These are phyloP conservation scores for Lucifuga dentata DNA, from an alignment of 2,113 vertebrate genomes.

Conservation along the genomic window DNA sequence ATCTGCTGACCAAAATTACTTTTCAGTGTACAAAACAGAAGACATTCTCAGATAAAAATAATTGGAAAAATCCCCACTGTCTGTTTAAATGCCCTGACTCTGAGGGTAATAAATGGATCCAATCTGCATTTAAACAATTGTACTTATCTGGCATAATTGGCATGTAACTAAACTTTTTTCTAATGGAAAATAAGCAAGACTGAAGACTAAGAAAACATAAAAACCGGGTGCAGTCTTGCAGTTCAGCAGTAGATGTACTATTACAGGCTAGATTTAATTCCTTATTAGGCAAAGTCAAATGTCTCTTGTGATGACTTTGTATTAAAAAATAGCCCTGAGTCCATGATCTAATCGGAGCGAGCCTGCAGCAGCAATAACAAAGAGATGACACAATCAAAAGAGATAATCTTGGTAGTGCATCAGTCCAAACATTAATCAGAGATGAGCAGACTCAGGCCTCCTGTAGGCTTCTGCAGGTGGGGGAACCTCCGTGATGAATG, in stretches of 20 bases:
- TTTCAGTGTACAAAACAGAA: conserved; percentile 58
- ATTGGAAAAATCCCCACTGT: conserved; percentile 70
- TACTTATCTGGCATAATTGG: conserved; percentile 53
- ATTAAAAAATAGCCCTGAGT: conserved; percentile 43
- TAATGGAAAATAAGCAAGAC: conserved; percentile 41
- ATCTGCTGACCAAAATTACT: conserved; percentile 71
- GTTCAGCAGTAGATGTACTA: conserved; percentile 23
- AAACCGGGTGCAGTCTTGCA: conserved; percentile 4
- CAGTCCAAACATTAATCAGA: conserved; percentile 70
- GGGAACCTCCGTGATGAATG: conserved; percentile 64
- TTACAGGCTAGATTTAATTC: conserved; percentile 41
- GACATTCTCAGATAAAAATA: conserved; percentile 75
- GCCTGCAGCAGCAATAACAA: conserved; percentile 65
- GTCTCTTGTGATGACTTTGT: conserved; percentile 54
- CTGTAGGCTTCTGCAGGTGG: conserved; percentile 43
- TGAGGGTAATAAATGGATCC: conserved; percentile 57
- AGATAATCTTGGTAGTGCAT: conserved; percentile 70
- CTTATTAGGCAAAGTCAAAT: conserved; percentile 51
- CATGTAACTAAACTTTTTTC: conserved; percentile 41
- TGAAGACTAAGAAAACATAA: conserved; percentile 22
- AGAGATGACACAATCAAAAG: conserved; percentile 71
- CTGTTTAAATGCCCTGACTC: conserved; percentile 56
- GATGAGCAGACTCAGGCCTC: conserved; percentile 51
- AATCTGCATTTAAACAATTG: conserved; percentile 72
- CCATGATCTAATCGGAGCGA: conserved; percentile 54